Evolutionary conservation across 2,888 invertebrate genomes (phyloP), one percentile per base, ranked within the genome.

Genomic region (Amphipoea lucens): DNA sequence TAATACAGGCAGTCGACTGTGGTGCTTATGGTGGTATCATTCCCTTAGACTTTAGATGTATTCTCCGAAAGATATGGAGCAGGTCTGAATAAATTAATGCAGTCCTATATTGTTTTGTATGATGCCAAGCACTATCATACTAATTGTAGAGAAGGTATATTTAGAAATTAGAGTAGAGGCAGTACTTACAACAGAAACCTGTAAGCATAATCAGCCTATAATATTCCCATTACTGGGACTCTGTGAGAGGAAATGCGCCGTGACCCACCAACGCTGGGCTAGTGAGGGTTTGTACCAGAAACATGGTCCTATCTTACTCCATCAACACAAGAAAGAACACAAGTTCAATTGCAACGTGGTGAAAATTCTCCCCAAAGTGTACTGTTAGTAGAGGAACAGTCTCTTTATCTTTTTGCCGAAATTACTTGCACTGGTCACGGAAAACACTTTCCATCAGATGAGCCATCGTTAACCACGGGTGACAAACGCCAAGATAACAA

Each of bases 11-110:
- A 45, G 68, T 40, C 12, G 60, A 51, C 65, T 68, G 45, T 70
- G 51, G 85, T 70, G 60, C 80, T 73, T 80, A 82, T 69, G 57
- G 51, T 45, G 67, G 57, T 60, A 69, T 69, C 51, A 77, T 81
- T 77, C 54, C 14, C 36, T 14, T 45, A 29, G 14, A 62, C 5
- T 23, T 11, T 11, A 54, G 51, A 11, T 57, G 48, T 76, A 40
- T 65, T 23, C 40, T 11, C 14, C 17, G 23, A 54, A 36, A 70
- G 4, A 29, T 74, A 42, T 54, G n/a, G 29, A 51, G 36, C 14
- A 14, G 4, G 12, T 29, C 48, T 48, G 14, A 17, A 45, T 20
- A 17, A 23, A 36, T 48, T 5, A 45, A 23, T 36, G 20, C 7
- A 48, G 20, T 40, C n/a, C 14, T 3, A 1, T 78, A 20, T 48